Evolutionary conservation across 2,113 vertebrate genomes (phyloP).

Genomic region (Gulo gulo): DNA sequence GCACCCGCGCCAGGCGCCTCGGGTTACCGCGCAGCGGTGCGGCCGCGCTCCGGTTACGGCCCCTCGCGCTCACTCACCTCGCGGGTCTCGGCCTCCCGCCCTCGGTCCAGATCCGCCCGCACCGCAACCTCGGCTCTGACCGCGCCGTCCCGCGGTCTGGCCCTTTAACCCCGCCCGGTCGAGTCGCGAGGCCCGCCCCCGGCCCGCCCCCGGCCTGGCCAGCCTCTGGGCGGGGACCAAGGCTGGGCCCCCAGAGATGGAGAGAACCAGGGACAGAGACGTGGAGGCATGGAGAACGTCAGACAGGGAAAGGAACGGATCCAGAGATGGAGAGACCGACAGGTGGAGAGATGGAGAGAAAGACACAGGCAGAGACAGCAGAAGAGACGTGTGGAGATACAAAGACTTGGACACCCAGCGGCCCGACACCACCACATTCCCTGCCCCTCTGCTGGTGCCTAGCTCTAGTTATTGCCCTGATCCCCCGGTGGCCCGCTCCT

Average conservation of each 20-base stretch:
- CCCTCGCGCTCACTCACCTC: neutral
- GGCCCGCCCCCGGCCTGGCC: neutral
- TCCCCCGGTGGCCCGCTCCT: neutral
- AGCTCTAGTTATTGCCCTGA: neutral
- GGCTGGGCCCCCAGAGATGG: neutral
- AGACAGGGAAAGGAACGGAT: neutral
- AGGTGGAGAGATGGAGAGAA: neutral
- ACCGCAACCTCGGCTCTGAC: neutral
- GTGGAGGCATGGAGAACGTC: neutral
- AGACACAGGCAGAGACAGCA: neutral
- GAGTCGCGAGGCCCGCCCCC: neutral
- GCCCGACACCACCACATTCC: neutral
- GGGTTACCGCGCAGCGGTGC: neutral
- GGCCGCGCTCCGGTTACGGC: neutral
- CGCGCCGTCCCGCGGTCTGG: accelerated
- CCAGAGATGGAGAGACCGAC: neutral
- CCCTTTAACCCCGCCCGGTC: conserved; percentile 47
- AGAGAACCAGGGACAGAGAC: neutral
- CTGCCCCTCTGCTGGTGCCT: too few species aligned
- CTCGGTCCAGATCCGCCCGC: neutral
- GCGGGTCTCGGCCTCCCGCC: neutral
- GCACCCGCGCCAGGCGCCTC: neutral
- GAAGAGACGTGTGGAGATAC: neutral
- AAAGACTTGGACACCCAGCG: neutral
- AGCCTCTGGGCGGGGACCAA: neutral